phyloP scores from a whole-genome alignment of 2,888 invertebrate species.

The Drosophila borealis region DNA sequence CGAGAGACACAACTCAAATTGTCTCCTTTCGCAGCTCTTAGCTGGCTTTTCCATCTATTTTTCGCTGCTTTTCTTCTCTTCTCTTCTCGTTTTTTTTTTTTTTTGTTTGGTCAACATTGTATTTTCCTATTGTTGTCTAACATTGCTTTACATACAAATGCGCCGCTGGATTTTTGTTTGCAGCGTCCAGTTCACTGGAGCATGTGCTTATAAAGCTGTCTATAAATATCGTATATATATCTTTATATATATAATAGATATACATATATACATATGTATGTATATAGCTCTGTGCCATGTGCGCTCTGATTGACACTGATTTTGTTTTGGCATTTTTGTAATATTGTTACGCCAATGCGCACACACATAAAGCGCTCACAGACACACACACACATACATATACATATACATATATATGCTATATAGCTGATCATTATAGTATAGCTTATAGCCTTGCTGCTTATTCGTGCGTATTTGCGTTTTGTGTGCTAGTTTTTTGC shows the following conservation, averaged over 20 bases:
- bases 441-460: constrained; percentile 44
- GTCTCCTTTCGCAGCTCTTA: constrained; percentile 16
- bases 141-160: constrained; percentile 45
- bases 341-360: constrained; percentile 29
- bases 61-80: background rate
- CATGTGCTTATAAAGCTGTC: constrained; percentile 46
- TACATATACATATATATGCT: constrained; percentile 3
- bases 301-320: constrained; percentile 58
- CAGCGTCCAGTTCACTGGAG: constrained; percentile 56
- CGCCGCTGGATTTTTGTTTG: constrained; percentile 37
- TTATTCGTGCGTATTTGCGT: constrained; percentile 51
- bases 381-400: constrained; percentile 2
- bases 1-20: constrained; percentile 33
- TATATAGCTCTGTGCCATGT: background rate
- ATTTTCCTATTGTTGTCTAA: constrained; percentile 44
- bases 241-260: background rate
- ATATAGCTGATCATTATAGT: constrained; percentile 31
- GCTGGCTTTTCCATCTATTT: constrained; percentile 1
- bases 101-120: constrained; percentile 16
- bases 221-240: constrained; percentile 14
- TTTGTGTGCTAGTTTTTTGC: constrained; percentile 37
- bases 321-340: constrained; percentile 39
- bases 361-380: constrained; percentile 23
- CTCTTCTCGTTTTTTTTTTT: too few relatives aligned
- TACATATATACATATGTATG: too few relatives aligned